A percentile compares a stretch with the other conserved stretches of the same genome.
phyloP scores from a whole-genome alignment of 2,797 vertebrate genomes.

The Adelosebastes latens region DNA sequence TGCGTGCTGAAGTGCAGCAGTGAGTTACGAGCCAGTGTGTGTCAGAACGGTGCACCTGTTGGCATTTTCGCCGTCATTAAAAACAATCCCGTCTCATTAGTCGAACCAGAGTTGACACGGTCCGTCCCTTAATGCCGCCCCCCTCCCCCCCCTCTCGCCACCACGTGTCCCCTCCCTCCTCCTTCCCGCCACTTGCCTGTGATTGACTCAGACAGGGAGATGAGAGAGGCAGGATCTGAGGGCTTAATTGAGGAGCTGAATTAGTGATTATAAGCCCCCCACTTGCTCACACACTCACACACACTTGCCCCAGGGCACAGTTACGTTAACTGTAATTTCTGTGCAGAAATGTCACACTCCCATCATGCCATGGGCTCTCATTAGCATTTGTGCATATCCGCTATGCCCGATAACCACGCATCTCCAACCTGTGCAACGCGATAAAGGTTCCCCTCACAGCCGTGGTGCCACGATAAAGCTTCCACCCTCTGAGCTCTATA shows the following conservation, averaged over 20 bases:
- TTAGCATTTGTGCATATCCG: conserved; percentile 89
- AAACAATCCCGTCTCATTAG: conserved; percentile 84
- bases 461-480: conserved; percentile 72
- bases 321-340: conserved; percentile 87
- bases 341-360: conserved; percentile 89
- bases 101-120: conserved; percentile 77
- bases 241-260: conserved; percentile 88
- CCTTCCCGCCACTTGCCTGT: conserved; percentile 67
- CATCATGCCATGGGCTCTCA: conserved; percentile 89
- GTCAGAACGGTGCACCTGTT: conserved; percentile 73
- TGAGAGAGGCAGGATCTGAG: conserved; percentile 83
- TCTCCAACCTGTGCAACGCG: conserved; percentile 78
- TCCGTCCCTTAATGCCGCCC: conserved; percentile 72
- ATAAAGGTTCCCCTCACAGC: conserved; percentile 80
- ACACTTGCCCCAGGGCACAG: conserved; percentile 78
- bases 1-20: conserved; percentile 10
- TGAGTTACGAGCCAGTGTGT: conserved; percentile 19
- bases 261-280: conserved; percentile 84
- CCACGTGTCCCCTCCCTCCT: conserved; percentile 16
- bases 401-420: conserved; percentile 79
- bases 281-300: conserved; percentile 63
- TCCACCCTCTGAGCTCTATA: conserved; percentile 72
- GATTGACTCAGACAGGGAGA: conserved; percentile 87
- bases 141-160: conserved; percentile 8
- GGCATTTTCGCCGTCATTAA: conserved; percentile 79